Conservation (phyloP, 2,113 vertebrate species). For the Elephantulus edwardii region DNA sequence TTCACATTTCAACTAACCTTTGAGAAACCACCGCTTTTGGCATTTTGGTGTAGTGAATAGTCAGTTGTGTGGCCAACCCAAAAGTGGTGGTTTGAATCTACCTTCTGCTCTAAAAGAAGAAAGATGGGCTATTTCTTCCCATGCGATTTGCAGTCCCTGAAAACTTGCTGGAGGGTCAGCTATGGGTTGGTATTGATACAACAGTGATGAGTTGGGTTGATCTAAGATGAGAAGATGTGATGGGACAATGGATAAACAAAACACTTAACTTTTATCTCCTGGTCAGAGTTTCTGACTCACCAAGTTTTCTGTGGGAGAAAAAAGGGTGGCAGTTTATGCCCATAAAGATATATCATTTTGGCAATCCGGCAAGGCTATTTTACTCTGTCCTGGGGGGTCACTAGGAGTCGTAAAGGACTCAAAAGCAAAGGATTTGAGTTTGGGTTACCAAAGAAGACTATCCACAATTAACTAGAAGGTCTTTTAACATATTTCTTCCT, state of each 20-base stretch:
- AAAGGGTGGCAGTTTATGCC: neutral
- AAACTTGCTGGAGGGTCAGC: too few species aligned
- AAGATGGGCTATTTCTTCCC: too few species aligned
- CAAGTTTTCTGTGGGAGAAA: neutral
- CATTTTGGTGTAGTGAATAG: neutral
- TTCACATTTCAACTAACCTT: neutral
- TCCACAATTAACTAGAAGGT: neutral
- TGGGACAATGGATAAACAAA: too few species aligned
- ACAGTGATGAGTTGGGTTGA: too few species aligned
- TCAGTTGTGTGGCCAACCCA: too few species aligned
- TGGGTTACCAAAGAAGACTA: neutral
- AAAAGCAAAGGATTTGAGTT: neutral
- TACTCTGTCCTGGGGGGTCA: neutral
- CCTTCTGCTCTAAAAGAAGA: neutral
- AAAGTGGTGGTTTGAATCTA: neutral
- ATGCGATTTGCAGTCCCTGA: too few species aligned
- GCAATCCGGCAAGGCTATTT: neutral
- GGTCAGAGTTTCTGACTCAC: too few species aligned
- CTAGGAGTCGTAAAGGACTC: neutral
- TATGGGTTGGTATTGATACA: too few species aligned
- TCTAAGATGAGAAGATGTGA: too few species aligned
- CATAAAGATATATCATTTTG: neutral
- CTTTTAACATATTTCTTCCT: neutral
- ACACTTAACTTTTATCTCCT: too few species aligned
- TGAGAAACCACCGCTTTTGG: neutral